Evolutionary conservation across 1,140 invertebrate species (phyloP), one percentile per base, ranked within the genome.

Genomic region (Drosophila elegans): DNA sequence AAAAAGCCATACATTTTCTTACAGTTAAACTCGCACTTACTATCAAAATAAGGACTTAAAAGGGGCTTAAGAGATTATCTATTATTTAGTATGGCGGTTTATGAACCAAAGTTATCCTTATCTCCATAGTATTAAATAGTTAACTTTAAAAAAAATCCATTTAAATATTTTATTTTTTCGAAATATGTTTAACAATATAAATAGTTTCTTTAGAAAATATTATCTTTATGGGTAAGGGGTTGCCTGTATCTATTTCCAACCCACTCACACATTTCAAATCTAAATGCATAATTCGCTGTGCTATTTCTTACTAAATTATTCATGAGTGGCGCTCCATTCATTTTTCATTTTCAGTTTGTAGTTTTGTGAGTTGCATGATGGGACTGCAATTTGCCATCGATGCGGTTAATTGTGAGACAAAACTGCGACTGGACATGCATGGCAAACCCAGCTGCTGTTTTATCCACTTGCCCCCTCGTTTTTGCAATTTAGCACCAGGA

Each of bases 291-390:
- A 82, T 57, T 73, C 49, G 49, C 34, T 62, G 56, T 60, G 63
- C 74, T 74, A 84, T 85, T 82, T 81, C 79, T 72, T 62, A 53
- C 64, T 69, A 74, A 86, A 78, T 78, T 82, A 82, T 86, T 86
- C 57, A 78, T 57, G 42, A 59, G 54, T 68, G 49, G 63, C 48
- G 63, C 36, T 69, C 39, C 59, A 66, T 68, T 67, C 67, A 57
- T 71, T 49, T 56, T 59, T 42, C 38, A 51, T 29, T 34, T 32
- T 32, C 51, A 45, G 45, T 45, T 57, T 59, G 13, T 38, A 59
- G 25, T 62, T 49, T 74, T 49, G 16, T 34, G 12, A 34, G 42
- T 27, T 49, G n/a, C 32, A 42, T 59, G 36, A 39, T 46, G 29
- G 9, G 34, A 7, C 42, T 56, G 51, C 67, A 45, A 36, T 48